Evolutionary conservation across 2,888 invertebrate species (phyloP).

Genomic region (Hermaeophaga mercurialis): DNA sequence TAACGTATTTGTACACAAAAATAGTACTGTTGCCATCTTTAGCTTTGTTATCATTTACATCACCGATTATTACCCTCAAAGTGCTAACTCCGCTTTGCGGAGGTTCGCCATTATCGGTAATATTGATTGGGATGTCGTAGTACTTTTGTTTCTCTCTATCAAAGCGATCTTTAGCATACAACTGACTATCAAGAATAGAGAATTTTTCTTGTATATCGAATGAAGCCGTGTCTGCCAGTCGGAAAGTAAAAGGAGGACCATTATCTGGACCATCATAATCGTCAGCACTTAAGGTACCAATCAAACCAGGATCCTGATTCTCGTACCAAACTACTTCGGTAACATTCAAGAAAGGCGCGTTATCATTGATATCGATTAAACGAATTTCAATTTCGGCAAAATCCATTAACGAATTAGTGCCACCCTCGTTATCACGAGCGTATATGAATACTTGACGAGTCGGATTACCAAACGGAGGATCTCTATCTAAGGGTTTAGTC

Average conservation of each 20-base stretch:
- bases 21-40: conserved; percentile 85
- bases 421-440: conserved; percentile 78
- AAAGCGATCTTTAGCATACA: conserved; percentile 76
- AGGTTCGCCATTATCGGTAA: conserved; percentile 84
- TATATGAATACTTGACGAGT: conserved; percentile 76
- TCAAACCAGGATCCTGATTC: conserved; percentile 69
- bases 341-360: conserved; percentile 85
- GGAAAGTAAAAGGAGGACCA: conserved; percentile 83
- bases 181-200: conserved; percentile 65
- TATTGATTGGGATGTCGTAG: conserved; percentile 86
- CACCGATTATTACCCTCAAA: conserved; percentile 89
- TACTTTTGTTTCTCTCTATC: conserved; percentile 88
- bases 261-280: conserved; percentile 83
- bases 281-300: conserved; percentile 70
- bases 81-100: conserved; percentile 78
- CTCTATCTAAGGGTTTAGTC: conserved; percentile 82
- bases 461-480: conserved; percentile 84
- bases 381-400: conserved; percentile 71
- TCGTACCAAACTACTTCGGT: conserved; percentile 84
- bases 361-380: conserved; percentile 89
- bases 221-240: conserved; percentile 68
- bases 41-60: conserved; percentile 93
- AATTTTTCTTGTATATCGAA: conserved; percentile 75
- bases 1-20: conserved; percentile 92
- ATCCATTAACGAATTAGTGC: conserved; percentile 66